phyloP scores from a whole-genome alignment of 1,140 invertebrate species.

The Drosophila triauraria region DNA sequence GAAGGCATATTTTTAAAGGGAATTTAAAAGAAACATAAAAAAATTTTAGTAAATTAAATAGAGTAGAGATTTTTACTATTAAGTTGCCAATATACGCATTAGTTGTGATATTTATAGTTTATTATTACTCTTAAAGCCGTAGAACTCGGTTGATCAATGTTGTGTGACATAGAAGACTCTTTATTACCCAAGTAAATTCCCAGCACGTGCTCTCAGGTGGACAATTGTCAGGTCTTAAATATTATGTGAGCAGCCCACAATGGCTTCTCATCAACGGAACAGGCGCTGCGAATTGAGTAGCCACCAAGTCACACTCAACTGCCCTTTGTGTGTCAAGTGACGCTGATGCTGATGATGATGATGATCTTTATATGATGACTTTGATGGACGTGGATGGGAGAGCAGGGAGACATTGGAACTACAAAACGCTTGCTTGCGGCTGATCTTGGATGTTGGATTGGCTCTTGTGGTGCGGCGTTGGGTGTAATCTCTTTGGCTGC shows the following conservation, averaged over 20 bases:
- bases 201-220: conserved; percentile 41
- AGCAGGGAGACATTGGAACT: conserved; percentile 18
- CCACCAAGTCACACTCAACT: conserved; percentile 13
- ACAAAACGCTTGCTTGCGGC: conserved; percentile 37
- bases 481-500: conserved; percentile 43
- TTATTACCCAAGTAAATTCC: not conserved
- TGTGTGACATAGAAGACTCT: too few species aligned
- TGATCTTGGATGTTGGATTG: conserved; percentile 34
- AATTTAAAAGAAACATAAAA: too few species aligned
- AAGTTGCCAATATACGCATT: too few species aligned
- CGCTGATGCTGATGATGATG: conserved; percentile 4
- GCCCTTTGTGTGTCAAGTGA: conserved; percentile 45
- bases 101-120: too few species aligned
- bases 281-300: conserved; percentile 24
- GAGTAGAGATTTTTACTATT: too few species aligned
- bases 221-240: conserved; percentile 25
- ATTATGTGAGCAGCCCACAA: conserved; percentile 35
- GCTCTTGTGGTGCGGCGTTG: conserved; percentile 29
- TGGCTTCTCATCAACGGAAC: conserved; percentile 17
- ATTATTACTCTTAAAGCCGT: too few species aligned
- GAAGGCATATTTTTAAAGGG: too few species aligned
- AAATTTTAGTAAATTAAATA: too few species aligned
- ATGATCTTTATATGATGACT: conserved; percentile 22
- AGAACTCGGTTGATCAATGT: too few species aligned
- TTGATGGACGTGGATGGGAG: conserved; percentile 31